These are phyloP conservation scores for Umimayanthus chanpuru DNA, from an alignment of 92 coral and sea anemone genomes.

Conservation along the genomic window DNA sequence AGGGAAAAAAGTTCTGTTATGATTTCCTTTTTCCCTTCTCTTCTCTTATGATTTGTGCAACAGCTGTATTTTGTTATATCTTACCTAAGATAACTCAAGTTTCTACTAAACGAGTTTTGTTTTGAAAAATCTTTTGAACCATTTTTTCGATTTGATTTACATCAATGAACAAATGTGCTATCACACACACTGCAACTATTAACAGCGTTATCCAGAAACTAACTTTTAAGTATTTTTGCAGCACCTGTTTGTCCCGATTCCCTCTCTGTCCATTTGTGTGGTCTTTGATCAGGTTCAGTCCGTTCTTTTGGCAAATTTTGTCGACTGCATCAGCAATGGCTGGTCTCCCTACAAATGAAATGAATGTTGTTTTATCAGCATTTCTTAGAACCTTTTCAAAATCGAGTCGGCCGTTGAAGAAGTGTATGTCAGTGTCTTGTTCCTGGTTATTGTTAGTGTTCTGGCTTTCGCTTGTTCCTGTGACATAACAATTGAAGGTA, in stretches of 20 bases:
- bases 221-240: conserved; percentile 49
- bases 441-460: background rate
- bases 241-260: conserved; percentile 35
- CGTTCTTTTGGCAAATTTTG: conserved; percentile 48
- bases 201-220: conserved; percentile 42
- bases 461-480: conserved; percentile 16
- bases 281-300: conserved; percentile 42
- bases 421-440: conserved; percentile 20
- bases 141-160: conserved; percentile 15
- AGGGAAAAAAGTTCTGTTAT: too few species aligned
- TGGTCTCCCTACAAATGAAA: conserved; percentile 66
- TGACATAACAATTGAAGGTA: conserved; percentile 48
- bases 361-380: conserved; percentile 44
- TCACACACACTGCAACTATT: conserved; percentile 30
- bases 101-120: background rate
- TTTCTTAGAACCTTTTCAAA: conserved; percentile 46
- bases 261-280: conserved; percentile 56
- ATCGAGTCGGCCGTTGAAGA: conserved; percentile 49
- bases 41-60: too few species aligned
- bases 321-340: conserved; percentile 50
- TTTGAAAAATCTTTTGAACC: background rate
- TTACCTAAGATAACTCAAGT: background rate
- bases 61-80: too few species aligned
- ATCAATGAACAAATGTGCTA: conserved; percentile 42
- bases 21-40: too few species aligned